Percentiles rank a stretch among this genome's conserved stretches.
phyloP scores from a whole-genome alignment of 1,140 invertebrate genomes.

The Varroa destructor region DNA sequence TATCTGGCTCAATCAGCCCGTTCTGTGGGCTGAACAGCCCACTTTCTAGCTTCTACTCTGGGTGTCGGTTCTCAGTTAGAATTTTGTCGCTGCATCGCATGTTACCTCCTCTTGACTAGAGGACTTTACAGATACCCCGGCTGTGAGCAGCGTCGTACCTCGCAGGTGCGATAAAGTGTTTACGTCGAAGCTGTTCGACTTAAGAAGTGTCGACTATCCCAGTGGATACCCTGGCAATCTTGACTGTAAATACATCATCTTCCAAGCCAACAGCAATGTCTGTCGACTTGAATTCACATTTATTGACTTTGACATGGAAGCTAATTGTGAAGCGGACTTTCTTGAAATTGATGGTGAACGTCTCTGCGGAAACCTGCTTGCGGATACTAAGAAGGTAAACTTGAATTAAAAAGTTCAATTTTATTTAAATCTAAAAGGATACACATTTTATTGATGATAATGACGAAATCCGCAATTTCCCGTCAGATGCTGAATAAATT shows the following conservation, averaged over 20 bases:
- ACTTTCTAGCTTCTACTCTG: background rate
- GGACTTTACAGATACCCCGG: background rate
- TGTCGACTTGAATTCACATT: constrained; percentile 35
- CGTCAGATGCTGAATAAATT: too few species aligned
- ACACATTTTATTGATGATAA: background rate
- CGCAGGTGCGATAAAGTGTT: constrained; percentile 34
- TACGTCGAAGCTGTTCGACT: constrained; percentile 33
- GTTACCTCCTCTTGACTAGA: constrained; percentile 7
- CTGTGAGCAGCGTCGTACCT: background rate
- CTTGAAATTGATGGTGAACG: constrained; percentile 19
- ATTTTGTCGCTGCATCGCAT: background rate
- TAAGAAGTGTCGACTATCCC: constrained; percentile 35
- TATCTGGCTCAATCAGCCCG: background rate
- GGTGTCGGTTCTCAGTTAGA: background rate
- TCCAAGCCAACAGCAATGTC: constrained; percentile 27
- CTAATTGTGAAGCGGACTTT: constrained; percentile 21
- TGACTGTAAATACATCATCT: constrained; percentile 34
- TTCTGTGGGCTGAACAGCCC: background rate
- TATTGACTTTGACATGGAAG: constrained; percentile 35
- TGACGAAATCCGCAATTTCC: background rate
- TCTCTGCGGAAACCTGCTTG: constrained; percentile 29
- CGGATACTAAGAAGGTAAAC: constrained; percentile 11
- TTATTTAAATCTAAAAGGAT: background rate
- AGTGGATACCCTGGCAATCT: constrained; percentile 33
- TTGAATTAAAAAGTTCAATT: background rate